These are phyloP conservation scores for Coryphaenoides rupestris DNA, from an alignment of 2,113 vertebrate species.

Conservation along the genomic window DNA sequence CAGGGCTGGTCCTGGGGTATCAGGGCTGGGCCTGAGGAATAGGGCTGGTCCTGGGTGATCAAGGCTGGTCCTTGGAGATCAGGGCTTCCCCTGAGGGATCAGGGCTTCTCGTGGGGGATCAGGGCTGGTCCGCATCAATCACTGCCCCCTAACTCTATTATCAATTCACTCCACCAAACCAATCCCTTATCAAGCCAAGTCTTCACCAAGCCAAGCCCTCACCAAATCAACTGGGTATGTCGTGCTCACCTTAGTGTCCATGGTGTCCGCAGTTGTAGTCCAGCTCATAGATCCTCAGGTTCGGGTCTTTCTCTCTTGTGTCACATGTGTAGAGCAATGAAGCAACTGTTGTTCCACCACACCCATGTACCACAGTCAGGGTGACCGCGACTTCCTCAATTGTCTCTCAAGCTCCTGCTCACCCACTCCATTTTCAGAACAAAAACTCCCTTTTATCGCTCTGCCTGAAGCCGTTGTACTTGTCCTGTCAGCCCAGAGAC, in stretches of 20 bases:
- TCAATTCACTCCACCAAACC: slow-evolving; percentile 34
- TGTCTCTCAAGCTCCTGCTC: slow-evolving; percentile 22
- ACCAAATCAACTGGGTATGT: background rate
- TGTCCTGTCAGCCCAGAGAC: too few relatives aligned
- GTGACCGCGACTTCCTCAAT: slow-evolving; percentile 49
- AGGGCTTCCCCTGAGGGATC: slow-evolving; percentile 17
- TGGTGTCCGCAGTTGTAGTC: slow-evolving; percentile 29
- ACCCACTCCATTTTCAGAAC: slow-evolving; percentile 22
- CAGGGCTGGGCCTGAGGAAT: too few relatives aligned
- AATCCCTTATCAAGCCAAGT: slow-evolving; percentile 2
- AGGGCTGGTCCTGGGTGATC: too few relatives aligned
- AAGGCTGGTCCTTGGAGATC: slow-evolving; percentile 53
- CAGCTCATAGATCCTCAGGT: background rate
- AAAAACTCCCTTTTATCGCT: background rate
- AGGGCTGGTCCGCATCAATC: slow-evolving; percentile 23
- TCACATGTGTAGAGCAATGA: slow-evolving; percentile 13
- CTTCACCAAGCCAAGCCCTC: slow-evolving; percentile 5
- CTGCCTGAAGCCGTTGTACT: background rate
- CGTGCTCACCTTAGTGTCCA: slow-evolving; percentile 62
- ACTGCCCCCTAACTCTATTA: slow-evolving; percentile 35
- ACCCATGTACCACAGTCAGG: slow-evolving; percentile 54
- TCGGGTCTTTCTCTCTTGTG: slow-evolving; percentile 23
- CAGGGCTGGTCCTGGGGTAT: too few relatives aligned
- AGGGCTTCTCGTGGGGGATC: too few relatives aligned
- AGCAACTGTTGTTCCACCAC: slow-evolving; percentile 35